A percentile compares a stretch with the other conserved stretches of the same genome.
phyloP scores from a whole-genome alignment of 2,888 invertebrate species.

The Podotricha telesiphe region DNA sequence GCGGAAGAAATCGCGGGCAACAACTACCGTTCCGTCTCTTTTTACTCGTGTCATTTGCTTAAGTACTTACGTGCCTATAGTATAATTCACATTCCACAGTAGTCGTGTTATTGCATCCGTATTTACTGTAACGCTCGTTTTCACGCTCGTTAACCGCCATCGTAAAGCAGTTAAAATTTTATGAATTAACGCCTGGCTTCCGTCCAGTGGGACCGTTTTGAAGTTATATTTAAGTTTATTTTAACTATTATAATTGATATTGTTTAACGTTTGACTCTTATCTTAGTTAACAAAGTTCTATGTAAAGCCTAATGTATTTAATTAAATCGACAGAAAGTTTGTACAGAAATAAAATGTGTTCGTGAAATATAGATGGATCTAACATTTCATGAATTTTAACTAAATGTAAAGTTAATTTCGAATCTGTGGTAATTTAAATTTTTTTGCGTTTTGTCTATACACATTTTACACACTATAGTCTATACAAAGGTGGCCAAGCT shows the following conservation, averaged over 20 bases:
- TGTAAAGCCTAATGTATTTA: too few species aligned
- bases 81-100: conserved; percentile 31
- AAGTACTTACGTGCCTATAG: not conserved
- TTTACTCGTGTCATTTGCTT: not conserved
- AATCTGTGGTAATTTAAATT: too few species aligned
- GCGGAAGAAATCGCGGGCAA: too few species aligned
- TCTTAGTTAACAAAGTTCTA: conserved; percentile 51
- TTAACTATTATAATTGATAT: conserved; percentile 67
- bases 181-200: conserved; percentile 76
- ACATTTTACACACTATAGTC: too few species aligned
- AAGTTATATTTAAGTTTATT: conserved; percentile 67
- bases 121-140: conserved; percentile 55
- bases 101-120: conserved; percentile 45
- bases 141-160: conserved; percentile 64
- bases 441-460: too few species aligned
- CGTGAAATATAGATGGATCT: too few species aligned
- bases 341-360: too few species aligned
- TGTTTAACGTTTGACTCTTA: conserved; percentile 58
- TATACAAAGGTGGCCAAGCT: too few species aligned
- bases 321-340: too few species aligned
- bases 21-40: too few species aligned
- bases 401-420: too few species aligned
- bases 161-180: conserved; percentile 67
- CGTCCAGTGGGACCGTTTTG: conserved; percentile 59
- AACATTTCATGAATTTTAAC: too few species aligned